A percentile compares a stretch with the other conserved stretches of the same genome.
These are phyloP conservation scores for Priapulus caudatus DNA, from an alignment of 2,888 invertebrate genomes.

Conservation along the genomic window DNA sequence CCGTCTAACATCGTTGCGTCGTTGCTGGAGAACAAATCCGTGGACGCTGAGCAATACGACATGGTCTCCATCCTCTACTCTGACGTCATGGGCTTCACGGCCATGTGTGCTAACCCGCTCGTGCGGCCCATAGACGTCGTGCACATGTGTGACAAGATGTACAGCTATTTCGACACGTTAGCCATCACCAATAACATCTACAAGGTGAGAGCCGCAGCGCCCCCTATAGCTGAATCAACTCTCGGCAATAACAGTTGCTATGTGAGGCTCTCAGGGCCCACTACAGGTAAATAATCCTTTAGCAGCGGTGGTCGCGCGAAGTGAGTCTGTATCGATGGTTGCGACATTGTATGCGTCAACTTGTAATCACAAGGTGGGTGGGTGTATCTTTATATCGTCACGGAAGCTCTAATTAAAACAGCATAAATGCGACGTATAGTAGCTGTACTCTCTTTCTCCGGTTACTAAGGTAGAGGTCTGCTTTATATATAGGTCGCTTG, in stretches of 20 bases:
- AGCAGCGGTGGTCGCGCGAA: too few relatives aligned
- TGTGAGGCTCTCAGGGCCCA: too few relatives aligned
- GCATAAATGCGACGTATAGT: too few relatives aligned
- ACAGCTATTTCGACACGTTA: slow-evolving; percentile 20
- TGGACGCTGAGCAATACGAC: slow-evolving; percentile 25
- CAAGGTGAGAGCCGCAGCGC: slow-evolving; percentile 14
- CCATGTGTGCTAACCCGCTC: slow-evolving; percentile 23
- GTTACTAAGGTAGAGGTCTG: too few relatives aligned
- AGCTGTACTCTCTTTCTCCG: too few relatives aligned
- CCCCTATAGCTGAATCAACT: not conserved
- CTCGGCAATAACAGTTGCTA: not conserved
- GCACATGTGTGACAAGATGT: slow-evolving; percentile 24
- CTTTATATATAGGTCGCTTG: too few relatives aligned
- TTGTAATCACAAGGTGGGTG: too few relatives aligned
- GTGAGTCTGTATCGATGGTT: too few relatives aligned
- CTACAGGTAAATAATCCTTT: too few relatives aligned
- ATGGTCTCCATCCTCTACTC: slow-evolving; percentile 25
- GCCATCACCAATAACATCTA: slow-evolving; percentile 18
- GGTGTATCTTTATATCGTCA: too few relatives aligned
- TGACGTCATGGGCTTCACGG: slow-evolving; percentile 27
- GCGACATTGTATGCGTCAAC: too few relatives aligned
- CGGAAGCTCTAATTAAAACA: too few relatives aligned
- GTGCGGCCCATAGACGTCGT: slow-evolving; percentile 28
- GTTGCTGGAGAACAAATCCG: slow-evolving; percentile 20
- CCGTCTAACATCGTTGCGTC: slow-evolving; percentile 24